phyloP scores from a whole-genome alignment of 2,113 vertebrate species.

The Genyomyrus donnyi region DNA sequence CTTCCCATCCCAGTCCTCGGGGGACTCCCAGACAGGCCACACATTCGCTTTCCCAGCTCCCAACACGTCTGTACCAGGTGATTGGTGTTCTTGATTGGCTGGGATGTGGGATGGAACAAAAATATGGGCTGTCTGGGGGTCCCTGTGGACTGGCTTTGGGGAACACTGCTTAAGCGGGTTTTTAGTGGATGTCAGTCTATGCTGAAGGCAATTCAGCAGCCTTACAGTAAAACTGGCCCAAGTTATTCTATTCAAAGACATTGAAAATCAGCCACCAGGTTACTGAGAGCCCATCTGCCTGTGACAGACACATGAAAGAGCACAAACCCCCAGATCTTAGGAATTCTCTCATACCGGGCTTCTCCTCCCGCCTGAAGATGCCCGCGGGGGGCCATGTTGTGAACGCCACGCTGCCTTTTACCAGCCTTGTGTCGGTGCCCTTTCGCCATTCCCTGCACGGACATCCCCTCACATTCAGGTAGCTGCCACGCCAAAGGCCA shows the following conservation, averaged over 20 bases:
- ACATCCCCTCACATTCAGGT: background rate
- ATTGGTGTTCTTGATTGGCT: background rate
- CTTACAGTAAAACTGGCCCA: background rate
- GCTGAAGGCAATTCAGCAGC: background rate
- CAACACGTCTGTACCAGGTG: background rate
- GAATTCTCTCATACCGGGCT: background rate
- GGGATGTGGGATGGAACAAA: background rate
- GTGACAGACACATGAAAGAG: background rate
- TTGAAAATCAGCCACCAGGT: background rate
- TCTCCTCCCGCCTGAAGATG: background rate
- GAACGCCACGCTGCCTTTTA: background rate
- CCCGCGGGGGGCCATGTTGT: background rate
- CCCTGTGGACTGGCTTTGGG: background rate
- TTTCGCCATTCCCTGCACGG: background rate
- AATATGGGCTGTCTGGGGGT: background rate
- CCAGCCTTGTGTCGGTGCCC: background rate
- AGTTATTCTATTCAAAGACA: background rate
- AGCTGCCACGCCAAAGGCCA: conserved; percentile 5
- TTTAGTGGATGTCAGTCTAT: background rate
- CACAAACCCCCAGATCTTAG: background rate
- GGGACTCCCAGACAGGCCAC: background rate
- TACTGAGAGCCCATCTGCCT: background rate
- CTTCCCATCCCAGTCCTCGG: background rate
- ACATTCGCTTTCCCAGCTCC: background rate
- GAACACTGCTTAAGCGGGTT: background rate